Base-by-base conservation (phyloP, 2,797 vertebrate genomes). In the Anguilla marmorata region DNA sequence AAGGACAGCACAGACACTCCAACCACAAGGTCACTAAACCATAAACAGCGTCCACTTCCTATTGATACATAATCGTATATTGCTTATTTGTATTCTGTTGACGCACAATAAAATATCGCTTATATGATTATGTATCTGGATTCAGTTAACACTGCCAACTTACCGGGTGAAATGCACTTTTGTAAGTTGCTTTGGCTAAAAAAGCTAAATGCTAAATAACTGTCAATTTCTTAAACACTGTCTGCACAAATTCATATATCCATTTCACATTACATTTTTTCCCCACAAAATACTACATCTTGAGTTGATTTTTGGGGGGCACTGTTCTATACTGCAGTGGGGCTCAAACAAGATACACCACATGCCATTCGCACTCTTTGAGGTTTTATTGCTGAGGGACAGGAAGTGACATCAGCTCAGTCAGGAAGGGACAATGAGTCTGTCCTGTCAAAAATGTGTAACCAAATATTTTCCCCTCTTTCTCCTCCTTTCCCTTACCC, bases 361-460 rank as follows among this genome's bases (percentile, higher is more conserved):
- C 50, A 84, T 27, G 24, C 48, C n/a, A 5, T n/a, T 12, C 1
- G 21, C 14, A 12, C 52, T 8, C 86, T 66, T 63, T 63, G 24
- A 19, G 24, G 37, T 8, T 84, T 50, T 83, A 80, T 2, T 5
- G 16, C 16, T 37, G 37, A 41, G 30, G 63, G 63, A 37, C 30
- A 16, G 27, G 12, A 37, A 45, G 37, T 21, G 16, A 50, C 79
- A 50, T 48, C 79, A 82, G 79, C 0, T 45, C 30, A 27, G 80
- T 30, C 60, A 87, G 56, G 58, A 48, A 52, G 79, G 58, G 80
- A 52, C 41, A 52, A 50, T 52, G 33, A 80, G 87, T 56, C 48
- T 37, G 21, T 37, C 27, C 82, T 54, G 63, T 66, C 80, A 54
- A 54, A 45, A 11, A 37, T 69, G 82, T 74, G 37, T 79, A 79